Conservation (phyloP, 2,888 invertebrate species). For the Limnephilus rhombicus region DNA sequence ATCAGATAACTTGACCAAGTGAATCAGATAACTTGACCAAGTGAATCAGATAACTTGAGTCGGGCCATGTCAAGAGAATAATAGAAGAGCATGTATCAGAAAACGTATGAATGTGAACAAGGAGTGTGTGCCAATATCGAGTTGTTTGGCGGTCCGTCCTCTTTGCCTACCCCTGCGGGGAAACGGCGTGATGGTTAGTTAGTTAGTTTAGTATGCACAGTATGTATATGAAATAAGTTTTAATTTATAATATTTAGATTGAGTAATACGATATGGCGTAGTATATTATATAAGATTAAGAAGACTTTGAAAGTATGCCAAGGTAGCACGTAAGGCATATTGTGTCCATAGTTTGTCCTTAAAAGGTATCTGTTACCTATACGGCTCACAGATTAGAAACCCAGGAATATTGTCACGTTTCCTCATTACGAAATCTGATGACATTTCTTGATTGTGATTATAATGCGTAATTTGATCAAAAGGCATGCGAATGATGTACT, state of each 20-base stretch:
- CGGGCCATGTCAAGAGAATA: too few species aligned
- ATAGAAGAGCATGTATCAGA: too few species aligned
- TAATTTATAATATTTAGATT: neutral
- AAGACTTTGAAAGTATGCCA: neutral
- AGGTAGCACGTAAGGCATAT: neutral
- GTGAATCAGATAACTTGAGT: too few species aligned
- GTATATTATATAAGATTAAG: neutral
- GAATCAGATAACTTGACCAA: too few species aligned
- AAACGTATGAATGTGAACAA: too few species aligned
- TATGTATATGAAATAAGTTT: neutral
- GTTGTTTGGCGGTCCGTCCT: too few species aligned
- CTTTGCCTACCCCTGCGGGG: too few species aligned
- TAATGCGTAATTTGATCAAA: neutral
- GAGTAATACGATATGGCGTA: neutral
- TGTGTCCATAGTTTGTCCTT: neutral
- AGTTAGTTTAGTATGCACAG: neutral
- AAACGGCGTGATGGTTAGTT: too few species aligned
- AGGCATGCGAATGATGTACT: neutral
- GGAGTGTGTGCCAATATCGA: too few species aligned
- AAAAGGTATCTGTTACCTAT: neutral
- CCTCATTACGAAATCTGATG: constrained; percentile 13
- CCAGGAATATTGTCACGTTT: constrained; percentile 22
- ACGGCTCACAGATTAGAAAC: constrained; percentile 3
- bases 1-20: too few species aligned
- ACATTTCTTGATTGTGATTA: neutral